Conservation (phyloP, 2,797 vertebrate species). For the Knipowitschia caucasica region DNA sequence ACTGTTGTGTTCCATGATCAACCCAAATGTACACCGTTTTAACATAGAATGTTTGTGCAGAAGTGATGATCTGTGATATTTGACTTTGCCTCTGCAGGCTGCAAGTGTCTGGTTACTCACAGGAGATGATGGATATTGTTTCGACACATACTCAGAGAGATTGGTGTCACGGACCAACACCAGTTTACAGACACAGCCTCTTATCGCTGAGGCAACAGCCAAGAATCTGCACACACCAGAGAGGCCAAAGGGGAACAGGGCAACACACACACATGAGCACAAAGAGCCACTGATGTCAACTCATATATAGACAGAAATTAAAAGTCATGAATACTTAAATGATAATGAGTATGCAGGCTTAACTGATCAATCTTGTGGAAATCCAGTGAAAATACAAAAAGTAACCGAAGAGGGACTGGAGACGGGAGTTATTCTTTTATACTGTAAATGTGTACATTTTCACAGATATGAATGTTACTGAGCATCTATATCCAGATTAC, state of each 20-base stretch:
- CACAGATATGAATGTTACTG: too few relatives aligned
- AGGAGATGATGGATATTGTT: not conserved
- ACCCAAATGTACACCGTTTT: not conserved
- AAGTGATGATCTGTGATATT: not conserved
- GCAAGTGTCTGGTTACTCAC: not conserved
- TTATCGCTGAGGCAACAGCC: slow-evolving; percentile 36
- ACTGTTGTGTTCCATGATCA: too few relatives aligned
- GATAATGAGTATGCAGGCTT: too few relatives aligned
- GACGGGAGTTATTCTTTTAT: too few relatives aligned
- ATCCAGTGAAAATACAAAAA: too few relatives aligned
- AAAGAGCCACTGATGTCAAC: slow-evolving; percentile 1
- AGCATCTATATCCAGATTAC: too few relatives aligned
- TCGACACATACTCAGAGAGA: not conserved
- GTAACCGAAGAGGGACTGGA: too few relatives aligned
- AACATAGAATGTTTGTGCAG: not conserved
- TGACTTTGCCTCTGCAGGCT: not conserved
- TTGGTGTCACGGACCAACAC: not conserved
- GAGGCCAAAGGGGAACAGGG: slow-evolving; percentile 14
- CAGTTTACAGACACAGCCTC: not conserved
- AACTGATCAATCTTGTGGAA: too few relatives aligned
- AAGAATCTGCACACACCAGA: slow-evolving; percentile 33
- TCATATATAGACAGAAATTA: not conserved
- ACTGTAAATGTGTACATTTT: too few relatives aligned
- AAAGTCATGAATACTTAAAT: too few relatives aligned
- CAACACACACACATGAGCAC: slow-evolving; percentile 3